These are phyloP conservation scores for Cacatua alba DNA, from an alignment of 2,113 vertebrate genomes.

Conservation along the genomic window DNA sequence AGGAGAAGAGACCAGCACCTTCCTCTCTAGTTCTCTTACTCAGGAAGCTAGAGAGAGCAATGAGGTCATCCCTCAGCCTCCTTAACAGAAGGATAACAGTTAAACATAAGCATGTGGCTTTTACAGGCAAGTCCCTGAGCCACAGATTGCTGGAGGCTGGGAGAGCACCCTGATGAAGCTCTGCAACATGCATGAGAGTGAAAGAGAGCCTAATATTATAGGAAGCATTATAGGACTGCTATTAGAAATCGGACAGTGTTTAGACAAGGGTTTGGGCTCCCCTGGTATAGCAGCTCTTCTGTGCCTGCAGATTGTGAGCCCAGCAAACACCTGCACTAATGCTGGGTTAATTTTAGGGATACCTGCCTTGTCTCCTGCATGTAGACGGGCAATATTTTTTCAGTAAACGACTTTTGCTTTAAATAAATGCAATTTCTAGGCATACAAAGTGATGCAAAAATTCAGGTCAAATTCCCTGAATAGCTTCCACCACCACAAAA, in stretches of 20 bases:
- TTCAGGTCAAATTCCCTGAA: constrained; percentile 14
- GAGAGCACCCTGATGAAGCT: not conserved
- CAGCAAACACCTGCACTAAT: not conserved
- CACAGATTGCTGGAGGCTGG: not conserved
- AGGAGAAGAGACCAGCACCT: not conserved
- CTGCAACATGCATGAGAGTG: not conserved
- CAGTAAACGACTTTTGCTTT: not conserved
- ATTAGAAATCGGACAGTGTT: not conserved
- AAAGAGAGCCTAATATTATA: not conserved
- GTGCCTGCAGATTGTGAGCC: not conserved
- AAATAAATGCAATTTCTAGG: not conserved
- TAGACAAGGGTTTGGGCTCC: not conserved
- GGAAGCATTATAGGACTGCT: not conserved
- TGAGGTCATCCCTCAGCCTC: not conserved
- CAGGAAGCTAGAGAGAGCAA: not conserved
- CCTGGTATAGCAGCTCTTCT: not conserved
- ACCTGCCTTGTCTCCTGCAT: not conserved
- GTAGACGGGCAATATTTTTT: not conserved
- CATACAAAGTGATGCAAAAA: not conserved
- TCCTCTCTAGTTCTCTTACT: not conserved
- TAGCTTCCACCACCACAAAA: constrained; percentile 9
- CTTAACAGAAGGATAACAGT: not conserved
- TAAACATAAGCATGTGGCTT: not conserved
- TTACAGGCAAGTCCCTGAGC: not conserved
- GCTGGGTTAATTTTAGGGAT: not conserved